Conservation (phyloP, 2,888 invertebrate species). For the Anthrax anthrax region DNA sequence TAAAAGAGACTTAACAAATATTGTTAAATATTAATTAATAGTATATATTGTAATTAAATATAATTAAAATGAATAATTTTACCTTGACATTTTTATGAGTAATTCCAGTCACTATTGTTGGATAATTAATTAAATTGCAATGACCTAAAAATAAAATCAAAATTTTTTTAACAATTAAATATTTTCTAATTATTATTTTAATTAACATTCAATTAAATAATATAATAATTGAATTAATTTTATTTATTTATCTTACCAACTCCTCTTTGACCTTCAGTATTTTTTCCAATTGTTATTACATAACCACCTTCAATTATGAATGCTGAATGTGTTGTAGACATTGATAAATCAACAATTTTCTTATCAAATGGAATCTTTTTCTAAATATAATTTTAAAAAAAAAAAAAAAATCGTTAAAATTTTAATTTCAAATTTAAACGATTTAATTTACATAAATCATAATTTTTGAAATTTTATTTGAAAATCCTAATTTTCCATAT, state of each 20-base stretch:
- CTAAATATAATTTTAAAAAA: constrained; percentile 13
- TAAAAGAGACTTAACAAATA: no score
- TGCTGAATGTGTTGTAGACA: constrained; percentile 47
- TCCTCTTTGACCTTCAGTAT: constrained; percentile 48
- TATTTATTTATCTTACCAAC: constrained; percentile 15
- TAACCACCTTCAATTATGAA: constrained; percentile 47
- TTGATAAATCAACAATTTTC: constrained; percentile 41
- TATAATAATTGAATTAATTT: neutral
- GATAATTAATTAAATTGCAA: constrained; percentile 20
- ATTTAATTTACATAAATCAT: constrained; percentile 23
- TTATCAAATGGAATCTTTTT: constrained; percentile 39
- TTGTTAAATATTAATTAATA: no score
- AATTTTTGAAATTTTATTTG: constrained; percentile 26
- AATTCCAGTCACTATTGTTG: constrained; percentile 26
- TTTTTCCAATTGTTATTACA: constrained; percentile 50
- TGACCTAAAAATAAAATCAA: constrained; percentile 20
- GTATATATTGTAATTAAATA: no score
- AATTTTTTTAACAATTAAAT: neutral
- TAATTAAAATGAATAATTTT: constrained; percentile 1
- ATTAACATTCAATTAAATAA: neutral
- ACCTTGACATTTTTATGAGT: constrained; percentile 28
- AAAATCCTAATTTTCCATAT: constrained; percentile 49
- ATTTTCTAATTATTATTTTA: no score
- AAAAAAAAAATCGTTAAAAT: neutral
- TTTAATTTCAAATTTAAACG: neutral